These are phyloP conservation scores for Luffia ferchaultella DNA, from an alignment of 2,888 invertebrate genomes.

Conservation along the genomic window DNA sequence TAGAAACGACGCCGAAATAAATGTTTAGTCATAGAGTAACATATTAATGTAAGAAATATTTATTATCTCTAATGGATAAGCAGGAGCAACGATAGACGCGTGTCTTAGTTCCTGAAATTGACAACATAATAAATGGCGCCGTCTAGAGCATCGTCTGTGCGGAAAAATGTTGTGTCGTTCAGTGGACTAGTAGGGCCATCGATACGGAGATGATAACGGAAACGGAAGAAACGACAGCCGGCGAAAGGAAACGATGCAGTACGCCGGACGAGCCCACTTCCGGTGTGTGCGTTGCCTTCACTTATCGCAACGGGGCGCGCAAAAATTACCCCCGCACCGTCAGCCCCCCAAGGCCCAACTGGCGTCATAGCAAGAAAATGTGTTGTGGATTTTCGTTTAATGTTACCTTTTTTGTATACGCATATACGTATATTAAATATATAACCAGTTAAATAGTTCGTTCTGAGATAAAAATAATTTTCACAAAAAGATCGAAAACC, in stretches of 20 bases:
- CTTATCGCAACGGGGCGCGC: constrained; percentile 53
- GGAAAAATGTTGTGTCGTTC: constrained; percentile 35
- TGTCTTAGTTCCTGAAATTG: constrained; percentile 57
- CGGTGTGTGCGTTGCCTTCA: constrained; percentile 47
- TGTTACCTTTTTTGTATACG: no score
- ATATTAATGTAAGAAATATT: background rate
- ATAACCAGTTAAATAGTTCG: no score
- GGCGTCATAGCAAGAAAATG: no score
- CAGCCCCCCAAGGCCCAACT: no score
- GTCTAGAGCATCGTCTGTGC: background rate
- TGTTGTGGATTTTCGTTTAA: no score
- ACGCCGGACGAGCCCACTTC: constrained; percentile 55
- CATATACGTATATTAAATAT: no score
- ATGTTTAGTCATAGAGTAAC: no score
- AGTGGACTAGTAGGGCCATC: constrained; percentile 34
- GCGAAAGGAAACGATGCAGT: constrained; percentile 51
- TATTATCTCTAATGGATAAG: background rate
- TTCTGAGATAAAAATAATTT: no score
- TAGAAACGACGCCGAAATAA: no score
- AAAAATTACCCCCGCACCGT: constrained; percentile 29
- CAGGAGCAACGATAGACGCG: constrained; percentile 32
- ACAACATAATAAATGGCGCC: constrained; percentile 56
- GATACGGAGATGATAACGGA: constrained; percentile 39
- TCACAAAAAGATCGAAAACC: no score
- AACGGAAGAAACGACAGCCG: constrained; percentile 51